A percentile compares a stretch with the other conserved stretches of the same genome.
phyloP scores from a whole-genome alignment of 2,888 invertebrate genomes.

The Sepiola atlantica region DNA sequence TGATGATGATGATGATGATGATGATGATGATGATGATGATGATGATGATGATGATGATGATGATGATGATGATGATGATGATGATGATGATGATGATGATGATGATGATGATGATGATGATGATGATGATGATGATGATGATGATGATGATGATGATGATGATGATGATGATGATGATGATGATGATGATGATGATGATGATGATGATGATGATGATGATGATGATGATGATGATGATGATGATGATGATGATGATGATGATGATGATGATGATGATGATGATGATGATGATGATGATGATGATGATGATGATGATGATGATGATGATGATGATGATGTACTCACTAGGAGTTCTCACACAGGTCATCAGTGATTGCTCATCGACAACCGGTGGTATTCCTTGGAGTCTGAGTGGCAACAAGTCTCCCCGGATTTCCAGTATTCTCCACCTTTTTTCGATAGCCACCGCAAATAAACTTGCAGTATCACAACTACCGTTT shows the following conservation, averaged over 20 bases:
- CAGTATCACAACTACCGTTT: too few relatives aligned
- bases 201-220: background rate
- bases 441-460: too few relatives aligned
- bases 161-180: slow-evolving; percentile 6
- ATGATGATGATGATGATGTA: too few relatives aligned
- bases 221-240: slow-evolving; percentile 6
- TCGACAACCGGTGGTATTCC: too few relatives aligned
- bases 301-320: background rate
- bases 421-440: too few relatives aligned
- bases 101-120: slow-evolving; percentile 6
- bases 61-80: slow-evolving; percentile 6
- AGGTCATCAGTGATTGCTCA: too few relatives aligned
- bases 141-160: background rate
- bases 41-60: background rate
- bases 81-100: slow-evolving; percentile 19
- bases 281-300: slow-evolving; percentile 19
- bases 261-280: slow-evolving; percentile 6
- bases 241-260: background rate
- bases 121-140: background rate
- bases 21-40: background rate
- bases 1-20: slow-evolving; percentile 6
- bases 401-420: too few relatives aligned
- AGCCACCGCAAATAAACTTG: too few relatives aligned
- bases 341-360: too few relatives aligned
- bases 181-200: background rate